phyloP scores from a whole-genome alignment of 2,113 vertebrate species.

The Alouatta palliata region DNA sequence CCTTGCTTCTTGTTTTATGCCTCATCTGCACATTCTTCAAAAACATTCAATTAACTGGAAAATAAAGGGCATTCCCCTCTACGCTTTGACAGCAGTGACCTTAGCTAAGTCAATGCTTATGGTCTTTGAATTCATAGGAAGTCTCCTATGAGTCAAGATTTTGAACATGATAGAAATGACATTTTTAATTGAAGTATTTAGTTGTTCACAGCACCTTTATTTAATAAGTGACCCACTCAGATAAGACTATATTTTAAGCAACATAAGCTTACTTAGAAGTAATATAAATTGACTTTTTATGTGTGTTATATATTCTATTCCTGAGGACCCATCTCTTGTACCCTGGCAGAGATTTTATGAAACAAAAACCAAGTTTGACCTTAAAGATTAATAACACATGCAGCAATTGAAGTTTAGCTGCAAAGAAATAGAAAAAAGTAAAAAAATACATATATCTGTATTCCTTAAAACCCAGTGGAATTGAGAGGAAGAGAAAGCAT shows the following conservation, averaged over 20 bases:
- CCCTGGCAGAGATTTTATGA: not conserved
- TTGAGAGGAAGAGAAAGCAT: not conserved
- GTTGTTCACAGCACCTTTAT: not conserved
- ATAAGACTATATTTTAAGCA: not conserved
- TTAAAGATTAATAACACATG: not conserved
- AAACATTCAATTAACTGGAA: not conserved
- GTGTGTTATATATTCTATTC: not conserved
- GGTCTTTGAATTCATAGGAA: not conserved
- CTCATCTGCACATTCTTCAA: not conserved
- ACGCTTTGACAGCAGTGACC: not conserved
- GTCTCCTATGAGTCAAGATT: not conserved
- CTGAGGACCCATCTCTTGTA: not conserved
- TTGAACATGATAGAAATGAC: conserved; percentile 6
- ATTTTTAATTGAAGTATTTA: conserved; percentile 42
- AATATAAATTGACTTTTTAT: not conserved
- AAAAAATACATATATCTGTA: not conserved
- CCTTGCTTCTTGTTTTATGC: not conserved
- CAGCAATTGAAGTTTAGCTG: not conserved
- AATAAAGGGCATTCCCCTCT: not conserved
- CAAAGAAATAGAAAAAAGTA: not conserved
- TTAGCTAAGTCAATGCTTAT: not conserved
- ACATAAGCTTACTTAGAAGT: not conserved
- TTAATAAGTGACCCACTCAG: not conserved
- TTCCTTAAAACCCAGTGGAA: not conserved
- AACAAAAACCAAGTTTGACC: not conserved